Percentiles rank a stretch among this genome's conserved stretches.
Evolutionary conservation across 2,888 invertebrate genomes (phyloP).

Genomic region (Melieria picta): DNA sequence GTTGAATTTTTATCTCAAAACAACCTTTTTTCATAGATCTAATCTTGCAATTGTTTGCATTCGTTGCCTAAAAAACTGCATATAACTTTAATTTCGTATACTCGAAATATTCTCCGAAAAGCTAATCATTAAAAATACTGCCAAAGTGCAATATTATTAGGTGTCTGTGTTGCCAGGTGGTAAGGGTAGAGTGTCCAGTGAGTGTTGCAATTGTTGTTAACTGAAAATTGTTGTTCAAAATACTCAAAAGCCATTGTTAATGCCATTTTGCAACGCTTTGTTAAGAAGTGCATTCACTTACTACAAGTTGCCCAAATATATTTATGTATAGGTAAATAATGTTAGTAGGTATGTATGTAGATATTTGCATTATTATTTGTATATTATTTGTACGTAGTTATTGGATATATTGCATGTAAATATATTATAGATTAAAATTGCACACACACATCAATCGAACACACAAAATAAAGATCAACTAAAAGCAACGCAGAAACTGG

Average conservation of each 20-base stretch:
- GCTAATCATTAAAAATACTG: too few species aligned
- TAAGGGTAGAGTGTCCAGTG: too few species aligned
- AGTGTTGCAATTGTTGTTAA: neutral
- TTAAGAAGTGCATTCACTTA: slow-evolving; percentile 42
- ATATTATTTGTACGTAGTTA: slow-evolving; percentile 16
- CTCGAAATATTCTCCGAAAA: too few species aligned
- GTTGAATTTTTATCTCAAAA: too few species aligned
- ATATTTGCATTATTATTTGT: slow-evolving; percentile 37
- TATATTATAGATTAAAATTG: slow-evolving; percentile 30
- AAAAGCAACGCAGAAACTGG: slow-evolving; percentile 37
- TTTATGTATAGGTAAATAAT: slow-evolving; percentile 26
- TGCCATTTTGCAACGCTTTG: slow-evolving; percentile 2
- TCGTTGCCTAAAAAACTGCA: too few species aligned
- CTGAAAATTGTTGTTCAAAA: neutral
- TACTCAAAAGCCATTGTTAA: neutral
- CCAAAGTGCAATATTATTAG: too few species aligned
- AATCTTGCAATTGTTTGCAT: too few species aligned
- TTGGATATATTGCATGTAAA: slow-evolving; percentile 16
- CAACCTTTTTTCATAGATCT: too few species aligned
- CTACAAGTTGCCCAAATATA: slow-evolving; percentile 41
- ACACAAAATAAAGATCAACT: slow-evolving; percentile 28
- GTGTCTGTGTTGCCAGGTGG: too few species aligned
- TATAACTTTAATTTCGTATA: too few species aligned
- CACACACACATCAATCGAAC: slow-evolving; percentile 35
- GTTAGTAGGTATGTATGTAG: slow-evolving; percentile 22